Evolutionary conservation across 2,113 vertebrate genomes (phyloP).

Genomic region (Tamias sibiricus): DNA sequence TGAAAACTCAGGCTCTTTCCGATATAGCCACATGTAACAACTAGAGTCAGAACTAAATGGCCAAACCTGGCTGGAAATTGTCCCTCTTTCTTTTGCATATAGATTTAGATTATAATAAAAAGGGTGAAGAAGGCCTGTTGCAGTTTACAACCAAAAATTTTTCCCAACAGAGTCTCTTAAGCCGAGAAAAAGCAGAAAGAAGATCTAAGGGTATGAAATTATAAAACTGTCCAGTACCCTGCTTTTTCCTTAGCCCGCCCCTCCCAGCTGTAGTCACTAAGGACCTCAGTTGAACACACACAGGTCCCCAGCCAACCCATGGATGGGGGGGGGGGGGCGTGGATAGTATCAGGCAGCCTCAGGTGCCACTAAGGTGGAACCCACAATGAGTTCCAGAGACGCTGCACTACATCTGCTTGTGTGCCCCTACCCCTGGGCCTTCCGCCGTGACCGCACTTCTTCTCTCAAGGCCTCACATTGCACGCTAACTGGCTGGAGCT

Average conservation of each 20-base stretch:
- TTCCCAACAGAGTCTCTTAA: not conserved
- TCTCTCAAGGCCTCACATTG: not conserved
- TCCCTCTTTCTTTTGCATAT: conserved; percentile 16
- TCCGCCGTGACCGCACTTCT: not conserved
- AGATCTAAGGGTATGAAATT: conserved; percentile 16
- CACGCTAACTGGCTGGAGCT: not conserved
- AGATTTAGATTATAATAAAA: conserved; percentile 11
- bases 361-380: not conserved
- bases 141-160: conserved; percentile 5
- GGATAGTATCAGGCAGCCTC: not conserved
- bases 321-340: not conserved
- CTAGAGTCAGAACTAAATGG: conserved; percentile 41
- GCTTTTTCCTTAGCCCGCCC: conserved; percentile 26
- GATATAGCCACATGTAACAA: conserved; percentile 61
- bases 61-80: conserved; percentile 47
- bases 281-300: not conserved
- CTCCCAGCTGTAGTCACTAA: not conserved
- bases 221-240: conserved; percentile 18
- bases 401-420: not conserved
- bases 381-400: not conserved
- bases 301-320: not conserved
- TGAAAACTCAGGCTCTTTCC: conserved; percentile 74
- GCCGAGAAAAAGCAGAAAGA: not conserved
- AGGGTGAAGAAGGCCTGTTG: conserved; percentile 14
- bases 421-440: not conserved